Evolutionary conservation across 2,797 vertebrate genomes (phyloP).

Genomic region (Meda fulgida): DNA sequence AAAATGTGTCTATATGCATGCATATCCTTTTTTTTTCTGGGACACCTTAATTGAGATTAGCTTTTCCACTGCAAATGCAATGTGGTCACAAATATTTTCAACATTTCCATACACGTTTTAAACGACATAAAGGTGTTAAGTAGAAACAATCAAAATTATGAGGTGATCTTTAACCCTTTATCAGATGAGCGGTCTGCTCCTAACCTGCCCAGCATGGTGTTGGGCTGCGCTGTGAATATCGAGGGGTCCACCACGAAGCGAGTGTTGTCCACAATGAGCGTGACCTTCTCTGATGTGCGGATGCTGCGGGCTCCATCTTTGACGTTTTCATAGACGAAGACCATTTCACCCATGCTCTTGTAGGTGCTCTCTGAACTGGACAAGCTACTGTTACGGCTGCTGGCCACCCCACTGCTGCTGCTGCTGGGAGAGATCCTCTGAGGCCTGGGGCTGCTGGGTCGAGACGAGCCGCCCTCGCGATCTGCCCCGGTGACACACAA

Average conservation of each 20-base stretch:
- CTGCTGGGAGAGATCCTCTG: slow-evolving; percentile 89
- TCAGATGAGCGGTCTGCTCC: slow-evolving; percentile 13
- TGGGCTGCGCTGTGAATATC: slow-evolving; percentile 97
- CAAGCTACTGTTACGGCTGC: slow-evolving; percentile 93
- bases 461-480: slow-evolving; percentile 89
- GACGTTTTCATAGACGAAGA: slow-evolving; percentile 93
- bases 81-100: neutral
- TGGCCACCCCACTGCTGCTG: slow-evolving; percentile 85
- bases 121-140: neutral
- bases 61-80: neutral
- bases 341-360: slow-evolving; percentile 89
- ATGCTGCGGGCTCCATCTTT: slow-evolving; percentile 89
- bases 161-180: neutral
- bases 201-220: slow-evolving; percentile 99
- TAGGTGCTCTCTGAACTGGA: slow-evolving; percentile 92
- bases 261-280: slow-evolving; percentile 96
- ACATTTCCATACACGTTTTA: neutral
- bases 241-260: slow-evolving; percentile 98
- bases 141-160: neutral
- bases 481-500: slow-evolving; percentile 80
- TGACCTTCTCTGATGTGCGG: slow-evolving; percentile 91
- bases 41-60: neutral
- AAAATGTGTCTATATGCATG: neutral
- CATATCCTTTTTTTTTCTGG: neutral
- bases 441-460: slow-evolving; percentile 93